Evolutionary conservation across 1,140 invertebrate species (phyloP).

Genomic region (Drosophila insularis): DNA sequence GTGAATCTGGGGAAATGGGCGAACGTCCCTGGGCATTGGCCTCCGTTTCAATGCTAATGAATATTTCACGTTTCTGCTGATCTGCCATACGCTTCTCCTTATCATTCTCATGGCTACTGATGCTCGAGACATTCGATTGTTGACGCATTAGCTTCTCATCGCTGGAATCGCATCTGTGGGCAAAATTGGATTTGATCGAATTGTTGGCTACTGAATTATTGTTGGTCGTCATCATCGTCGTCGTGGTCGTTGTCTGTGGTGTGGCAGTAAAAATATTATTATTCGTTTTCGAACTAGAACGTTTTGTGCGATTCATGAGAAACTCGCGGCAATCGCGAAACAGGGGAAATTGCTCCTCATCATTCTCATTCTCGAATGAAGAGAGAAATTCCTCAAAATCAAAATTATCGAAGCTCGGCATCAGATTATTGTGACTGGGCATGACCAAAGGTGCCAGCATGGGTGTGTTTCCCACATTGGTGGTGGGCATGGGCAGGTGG

Average conservation of each 20-base stretch:
- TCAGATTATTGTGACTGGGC: conserved; percentile 39
- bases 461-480: too few species aligned
- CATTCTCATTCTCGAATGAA: conserved; percentile 83
- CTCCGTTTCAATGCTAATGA: conserved; percentile 80
- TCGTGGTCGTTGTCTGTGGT: conserved; percentile 30
- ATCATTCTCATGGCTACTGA: conserved; percentile 21
- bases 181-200: conserved; percentile 36
- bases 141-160: conserved; percentile 50
- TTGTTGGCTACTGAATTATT: conserved; percentile 20
- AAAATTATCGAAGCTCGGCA: conserved; percentile 79
- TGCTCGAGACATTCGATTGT: conserved; percentile 32
- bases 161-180: conserved; percentile 60
- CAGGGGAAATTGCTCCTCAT: conserved; percentile 78
- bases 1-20: conserved; percentile 67
- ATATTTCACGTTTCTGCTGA: conserved; percentile 75
- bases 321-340: conserved; percentile 82
- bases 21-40: conserved; percentile 71
- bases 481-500: conserved; percentile 27
- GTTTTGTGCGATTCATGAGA: conserved; percentile 75
- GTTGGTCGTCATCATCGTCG: conserved; percentile 12
- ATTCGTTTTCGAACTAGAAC: conserved; percentile 70
- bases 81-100: conserved; percentile 36
- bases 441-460: conserved; percentile 7
- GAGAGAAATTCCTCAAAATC: conserved; percentile 84
- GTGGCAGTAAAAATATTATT: conserved; percentile 30